Evolutionary conservation across 2,113 vertebrate genomes (phyloP).

Genomic region (Rhea americana): DNA sequence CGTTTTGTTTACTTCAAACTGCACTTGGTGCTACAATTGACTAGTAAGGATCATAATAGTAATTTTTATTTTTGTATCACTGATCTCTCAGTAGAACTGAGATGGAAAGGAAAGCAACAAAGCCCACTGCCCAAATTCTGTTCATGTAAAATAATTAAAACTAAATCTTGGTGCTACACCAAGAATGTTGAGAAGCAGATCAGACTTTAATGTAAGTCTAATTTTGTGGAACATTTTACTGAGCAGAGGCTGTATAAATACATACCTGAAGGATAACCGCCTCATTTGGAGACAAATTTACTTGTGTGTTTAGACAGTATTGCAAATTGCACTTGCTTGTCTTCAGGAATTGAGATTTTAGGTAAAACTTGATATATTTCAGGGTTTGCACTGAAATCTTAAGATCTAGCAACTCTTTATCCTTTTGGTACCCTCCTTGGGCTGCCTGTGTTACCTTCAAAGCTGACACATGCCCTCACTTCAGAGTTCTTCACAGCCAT

Average conservation of each 20-base stretch:
- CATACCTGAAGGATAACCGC: neutral
- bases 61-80: neutral
- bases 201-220: neutral
- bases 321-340: neutral
- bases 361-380: neutral
- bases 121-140: accelerated
- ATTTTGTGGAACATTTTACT: neutral
- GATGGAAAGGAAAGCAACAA: neutral
- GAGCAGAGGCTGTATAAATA: neutral
- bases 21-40: accelerated
- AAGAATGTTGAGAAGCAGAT: neutral
- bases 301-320: neutral
- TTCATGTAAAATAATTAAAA: neutral
- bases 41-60: neutral
- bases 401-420: neutral
- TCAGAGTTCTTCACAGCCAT: neutral
- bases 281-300: neutral
- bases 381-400: neutral
- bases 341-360: neutral
- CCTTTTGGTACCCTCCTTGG: neutral
- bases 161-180: neutral
- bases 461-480: neutral
- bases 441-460: neutral
- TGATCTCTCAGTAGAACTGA: neutral
- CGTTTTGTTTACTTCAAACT: neutral